Conservation (phyloP, 2,797 vertebrate genomes). For the Pangasius macronema region DNA sequence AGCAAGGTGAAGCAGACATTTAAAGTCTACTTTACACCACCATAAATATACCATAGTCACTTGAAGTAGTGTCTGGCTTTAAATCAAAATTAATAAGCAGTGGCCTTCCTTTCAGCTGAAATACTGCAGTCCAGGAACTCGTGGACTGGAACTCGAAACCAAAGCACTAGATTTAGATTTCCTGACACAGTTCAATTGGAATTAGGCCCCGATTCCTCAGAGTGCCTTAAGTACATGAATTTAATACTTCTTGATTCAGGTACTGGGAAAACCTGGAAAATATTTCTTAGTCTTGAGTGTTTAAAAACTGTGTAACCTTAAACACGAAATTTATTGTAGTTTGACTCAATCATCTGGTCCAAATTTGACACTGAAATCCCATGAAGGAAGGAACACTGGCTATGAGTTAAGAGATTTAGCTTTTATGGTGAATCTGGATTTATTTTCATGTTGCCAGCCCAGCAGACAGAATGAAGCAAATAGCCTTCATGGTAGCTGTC, state of each 20-base stretch:
- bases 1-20: not conserved
- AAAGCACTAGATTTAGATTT: not conserved
- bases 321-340: not conserved
- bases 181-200: not conserved
- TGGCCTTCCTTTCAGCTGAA: not conserved
- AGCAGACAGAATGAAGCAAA: not conserved
- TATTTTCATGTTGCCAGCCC: not conserved
- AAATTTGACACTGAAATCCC: not conserved
- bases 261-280: not conserved
- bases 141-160: not conserved
- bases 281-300: not conserved
- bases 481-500: not conserved
- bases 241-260: not conserved
- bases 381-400: not conserved
- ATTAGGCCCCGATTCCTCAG: no score
- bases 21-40: not conserved
- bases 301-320: not conserved
- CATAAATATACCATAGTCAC: not conserved
- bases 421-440: not conserved
- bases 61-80: conserved; percentile 6
- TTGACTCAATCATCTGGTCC: not conserved
- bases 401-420: not conserved
- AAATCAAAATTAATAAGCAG: not conserved
- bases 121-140: not conserved
- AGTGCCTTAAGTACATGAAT: not conserved